Percentiles rank a stretch among this genome's conserved stretches.
Conservation (phyloP, 2,888 invertebrate genomes). For the Eupithecia subfuscata region DNA sequence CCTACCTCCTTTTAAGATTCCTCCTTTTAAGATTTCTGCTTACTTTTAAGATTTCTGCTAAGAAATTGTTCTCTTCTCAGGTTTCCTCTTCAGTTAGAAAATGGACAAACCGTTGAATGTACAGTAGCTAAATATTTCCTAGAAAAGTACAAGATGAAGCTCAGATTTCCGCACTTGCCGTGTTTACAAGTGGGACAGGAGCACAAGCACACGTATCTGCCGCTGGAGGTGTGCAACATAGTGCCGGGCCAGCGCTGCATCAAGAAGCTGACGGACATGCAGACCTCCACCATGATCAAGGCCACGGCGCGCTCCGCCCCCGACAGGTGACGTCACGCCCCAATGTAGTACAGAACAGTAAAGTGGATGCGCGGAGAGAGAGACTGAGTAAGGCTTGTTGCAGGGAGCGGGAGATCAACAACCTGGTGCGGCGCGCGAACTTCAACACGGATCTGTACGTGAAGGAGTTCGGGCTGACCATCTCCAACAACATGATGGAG, state of each 20-base stretch:
- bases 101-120: constrained; percentile 99
- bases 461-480: constrained; percentile 98
- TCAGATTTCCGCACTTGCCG: constrained; percentile 98
- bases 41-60: not conserved
- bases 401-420: constrained; percentile 99
- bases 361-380: not conserved
- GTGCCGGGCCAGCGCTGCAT: constrained; percentile 99
- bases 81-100: constrained; percentile 99
- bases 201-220: constrained; percentile 99
- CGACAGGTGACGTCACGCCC: constrained; percentile 73
- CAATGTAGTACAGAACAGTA: not conserved
- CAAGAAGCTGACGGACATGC: constrained; percentile 99
- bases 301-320: constrained; percentile 99
- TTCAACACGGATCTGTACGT: constrained; percentile 99
- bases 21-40: not conserved
- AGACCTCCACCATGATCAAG: constrained; percentile 99
- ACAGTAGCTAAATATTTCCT: constrained; percentile 99
- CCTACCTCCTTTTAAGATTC: too few species aligned
- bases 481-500: constrained; percentile 99
- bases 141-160: constrained; percentile 99
- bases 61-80: constrained; percentile 6
- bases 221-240: constrained; percentile 99
- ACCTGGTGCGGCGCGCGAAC: constrained; percentile 97
- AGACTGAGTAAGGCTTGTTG: constrained; percentile 3
- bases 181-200: constrained; percentile 99